A percentile compares a stretch with the other conserved stretches of the same genome.
Conservation (phyloP, 2,888 invertebrate genomes). For the Tipula helvola region DNA sequence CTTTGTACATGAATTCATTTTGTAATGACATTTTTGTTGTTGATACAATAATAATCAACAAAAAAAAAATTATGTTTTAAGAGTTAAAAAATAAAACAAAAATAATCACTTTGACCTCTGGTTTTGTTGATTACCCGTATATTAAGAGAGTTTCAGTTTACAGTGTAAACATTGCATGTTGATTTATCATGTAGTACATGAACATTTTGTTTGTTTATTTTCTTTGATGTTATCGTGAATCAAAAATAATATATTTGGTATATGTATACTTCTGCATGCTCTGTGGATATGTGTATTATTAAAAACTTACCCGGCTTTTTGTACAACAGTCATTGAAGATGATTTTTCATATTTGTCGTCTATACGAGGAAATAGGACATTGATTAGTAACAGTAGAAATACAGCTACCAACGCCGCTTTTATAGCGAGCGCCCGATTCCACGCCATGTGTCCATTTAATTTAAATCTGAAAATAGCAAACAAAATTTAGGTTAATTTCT, state of each 20-base stretch:
- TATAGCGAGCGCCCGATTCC: slow-evolving; percentile 23
- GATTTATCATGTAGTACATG: neutral
- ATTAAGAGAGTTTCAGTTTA: neutral
- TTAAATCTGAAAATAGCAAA: neutral
- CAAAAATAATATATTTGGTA: neutral
- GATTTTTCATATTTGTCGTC: slow-evolving; percentile 18
- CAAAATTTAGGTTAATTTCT: neutral
- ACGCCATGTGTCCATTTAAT: slow-evolving; percentile 20
- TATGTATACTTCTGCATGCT: no score
- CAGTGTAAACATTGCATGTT: neutral
- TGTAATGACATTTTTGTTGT: no score
- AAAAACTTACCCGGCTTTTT: neutral
- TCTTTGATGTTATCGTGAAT: neutral
- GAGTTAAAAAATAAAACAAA: neutral
- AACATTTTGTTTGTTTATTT: neutral
- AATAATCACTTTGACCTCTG: neutral
- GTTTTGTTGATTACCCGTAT: neutral
- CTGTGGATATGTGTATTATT: neutral
- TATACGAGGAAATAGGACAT: slow-evolving; percentile 28
- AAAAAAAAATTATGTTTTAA: no score
- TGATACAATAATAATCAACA: no score
- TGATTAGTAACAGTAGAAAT: slow-evolving; percentile 26
- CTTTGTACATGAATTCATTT: no score
- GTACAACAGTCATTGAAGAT: neutral
- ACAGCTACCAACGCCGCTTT: slow-evolving; percentile 25